Evolutionary conservation across 2,888 invertebrate species (phyloP).

Genomic region (Papilio protenor): DNA sequence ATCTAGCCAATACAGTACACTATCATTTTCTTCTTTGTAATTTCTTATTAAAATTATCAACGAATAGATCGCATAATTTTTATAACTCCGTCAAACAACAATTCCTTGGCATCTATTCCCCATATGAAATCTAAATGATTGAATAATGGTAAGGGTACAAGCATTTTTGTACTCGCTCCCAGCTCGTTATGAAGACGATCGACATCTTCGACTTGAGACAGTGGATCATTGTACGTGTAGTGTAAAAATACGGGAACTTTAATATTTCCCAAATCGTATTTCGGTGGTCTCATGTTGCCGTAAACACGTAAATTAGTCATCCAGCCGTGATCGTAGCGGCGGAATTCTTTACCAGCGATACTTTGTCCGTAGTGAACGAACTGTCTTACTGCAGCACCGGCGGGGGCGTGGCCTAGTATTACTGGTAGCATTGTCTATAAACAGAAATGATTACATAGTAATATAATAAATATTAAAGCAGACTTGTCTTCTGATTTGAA

Average conservation of each 20-base stretch:
- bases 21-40: background rate
- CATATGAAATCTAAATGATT: conserved; percentile 87
- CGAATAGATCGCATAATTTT: conserved; percentile 68
- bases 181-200: conserved; percentile 68
- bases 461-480: background rate
- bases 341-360: conserved; percentile 71
- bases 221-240: conserved; percentile 84
- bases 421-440: conserved; percentile 84
- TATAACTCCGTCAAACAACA: conserved; percentile 81
- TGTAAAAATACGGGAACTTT: conserved; percentile 82
- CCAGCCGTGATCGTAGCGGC: conserved; percentile 78
- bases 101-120: conserved; percentile 80
- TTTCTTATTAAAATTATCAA: conserved; percentile 66
- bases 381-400: conserved; percentile 86
- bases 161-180: conserved; percentile 74
- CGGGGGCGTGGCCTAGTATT: conserved; percentile 84
- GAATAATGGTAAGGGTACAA: conserved; percentile 80
- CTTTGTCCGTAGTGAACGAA: conserved; percentile 87
- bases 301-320: conserved; percentile 75
- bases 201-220: conserved; percentile 78
- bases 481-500: background rate
- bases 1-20: background rate
- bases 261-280: conserved; percentile 79
- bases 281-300: conserved; percentile 74
- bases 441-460: background rate